These are phyloP conservation scores for Agrochola lota DNA, from an alignment of 2,888 invertebrate genomes.

Conservation along the genomic window DNA sequence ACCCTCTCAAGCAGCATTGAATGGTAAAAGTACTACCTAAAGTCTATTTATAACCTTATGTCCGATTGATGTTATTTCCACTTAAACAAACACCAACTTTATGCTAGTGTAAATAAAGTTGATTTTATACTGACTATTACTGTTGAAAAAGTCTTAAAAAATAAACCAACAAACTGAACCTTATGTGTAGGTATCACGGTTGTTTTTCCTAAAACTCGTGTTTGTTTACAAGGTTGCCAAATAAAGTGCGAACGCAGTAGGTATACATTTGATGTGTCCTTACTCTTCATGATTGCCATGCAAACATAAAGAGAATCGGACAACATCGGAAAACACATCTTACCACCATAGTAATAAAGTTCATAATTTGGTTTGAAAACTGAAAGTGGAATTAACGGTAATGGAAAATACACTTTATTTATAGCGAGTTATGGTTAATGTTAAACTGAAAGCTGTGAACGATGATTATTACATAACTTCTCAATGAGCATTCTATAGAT, in stretches of 20 bases:
- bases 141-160: too few relatives aligned
- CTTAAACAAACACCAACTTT: too few relatives aligned
- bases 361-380: neutral
- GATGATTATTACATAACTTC: conserved; percentile 43
- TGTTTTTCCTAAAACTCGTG: too few relatives aligned
- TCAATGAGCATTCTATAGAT: conserved; percentile 12
- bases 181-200: too few relatives aligned
- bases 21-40: conserved; percentile 10
- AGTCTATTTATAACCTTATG: too few relatives aligned
- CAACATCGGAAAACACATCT: conserved; percentile 13
- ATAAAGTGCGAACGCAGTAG: too few relatives aligned
- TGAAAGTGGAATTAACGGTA: neutral
- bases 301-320: neutral
- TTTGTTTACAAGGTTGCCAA: too few relatives aligned
- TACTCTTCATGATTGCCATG: neutral
- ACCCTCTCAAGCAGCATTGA: neutral
- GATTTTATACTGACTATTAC: too few relatives aligned
- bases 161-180: too few relatives aligned
- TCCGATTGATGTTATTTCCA: too few relatives aligned
- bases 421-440: accelerated
- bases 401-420: neutral
- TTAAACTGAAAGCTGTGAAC: neutral
- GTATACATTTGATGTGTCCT: conserved; percentile 5
- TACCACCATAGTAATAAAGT: accelerated
- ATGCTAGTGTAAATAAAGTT: too few relatives aligned